Evolutionary conservation across 2,113 vertebrate species (phyloP), one percentile per base, ranked within the genome.

Genomic region (Grammomys dolichurus): DNA sequence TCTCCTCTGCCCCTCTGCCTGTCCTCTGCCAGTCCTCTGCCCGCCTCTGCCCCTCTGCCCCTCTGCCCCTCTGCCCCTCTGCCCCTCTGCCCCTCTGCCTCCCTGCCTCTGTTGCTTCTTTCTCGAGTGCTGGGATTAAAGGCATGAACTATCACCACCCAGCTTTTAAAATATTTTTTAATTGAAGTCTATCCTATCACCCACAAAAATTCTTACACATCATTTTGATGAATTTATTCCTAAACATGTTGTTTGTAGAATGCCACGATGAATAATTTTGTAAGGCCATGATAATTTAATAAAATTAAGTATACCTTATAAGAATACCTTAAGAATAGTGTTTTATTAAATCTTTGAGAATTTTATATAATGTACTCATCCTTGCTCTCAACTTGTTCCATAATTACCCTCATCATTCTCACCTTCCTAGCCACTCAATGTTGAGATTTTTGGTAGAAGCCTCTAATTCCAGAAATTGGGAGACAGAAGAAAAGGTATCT

Each of bases 171-270:
- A 28, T 81, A 36, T 58, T 73, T 92, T 90, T 90, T 75, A 2
- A 77, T 60, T 92, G 33, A 96, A 85, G 9, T 76, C 87, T 93
- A 76, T 78, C 80, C 46, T 31, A 92, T 51, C 51, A 9, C 54
- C 43, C 20, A n/a, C 46, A 56, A 85, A 85, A 78, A 65, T 5
- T 36, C 17, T 81, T 91, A 60, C 17, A 80, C 58, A 11, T 4
- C 28, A 76, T 85, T 95, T 94, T 94, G 48, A 88, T 81, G 72
- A 24, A 77, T n/a, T 88, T 90, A 94, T 86, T 96, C 20, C 9
- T 69, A 96, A 51, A 76, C 65, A 63, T 89, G 33, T n/a, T 56
- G 60, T 33, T 95, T 95, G 92, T 40, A 9, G 9, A 94, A 65
- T 90, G 69, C 6, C 13, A 26, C 65, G 91, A 43, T 36, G 91